These are phyloP conservation scores for Otus scops DNA, from an alignment of 2,797 vertebrate genomes.

Conservation along the genomic window DNA sequence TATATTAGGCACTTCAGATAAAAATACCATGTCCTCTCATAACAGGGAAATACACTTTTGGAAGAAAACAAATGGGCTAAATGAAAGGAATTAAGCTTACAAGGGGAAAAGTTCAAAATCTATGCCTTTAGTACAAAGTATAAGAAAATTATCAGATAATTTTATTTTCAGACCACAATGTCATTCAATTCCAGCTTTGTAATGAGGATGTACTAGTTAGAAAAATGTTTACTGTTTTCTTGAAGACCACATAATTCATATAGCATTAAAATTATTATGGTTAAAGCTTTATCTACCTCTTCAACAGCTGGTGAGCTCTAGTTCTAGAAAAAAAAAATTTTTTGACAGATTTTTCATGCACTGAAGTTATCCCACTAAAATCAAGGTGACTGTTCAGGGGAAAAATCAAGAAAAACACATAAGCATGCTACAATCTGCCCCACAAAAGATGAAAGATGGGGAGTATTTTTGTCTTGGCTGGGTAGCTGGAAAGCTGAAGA, in stretches of 20 bases:
- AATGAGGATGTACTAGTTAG: neutral
- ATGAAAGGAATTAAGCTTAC: neutral
- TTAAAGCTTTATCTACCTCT: neutral
- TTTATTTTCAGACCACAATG: neutral
- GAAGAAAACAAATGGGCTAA: neutral
- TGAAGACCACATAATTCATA: neutral
- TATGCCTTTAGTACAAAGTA: neutral
- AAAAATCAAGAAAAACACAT: neutral
- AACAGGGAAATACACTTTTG: neutral
- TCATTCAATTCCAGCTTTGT: neutral
- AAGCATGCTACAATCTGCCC: neutral
- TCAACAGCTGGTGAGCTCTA: neutral
- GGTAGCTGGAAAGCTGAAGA: neutral
- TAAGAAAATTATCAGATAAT: neutral
- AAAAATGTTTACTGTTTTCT: neutral
- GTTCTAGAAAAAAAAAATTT: neutral
- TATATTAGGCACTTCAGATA: conserved; percentile 13
- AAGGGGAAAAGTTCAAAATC: neutral
- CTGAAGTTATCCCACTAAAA: neutral
- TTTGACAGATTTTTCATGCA: neutral
- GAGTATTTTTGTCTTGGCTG: neutral
- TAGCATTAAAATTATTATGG: neutral
- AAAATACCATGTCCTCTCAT: neutral
- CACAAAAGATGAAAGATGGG: neutral
- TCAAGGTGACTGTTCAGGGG: neutral